Evolutionary conservation across 2,797 vertebrate genomes (phyloP), one percentile per base, ranked within the genome.

Genomic region (Hydrocynus forskahlii): DNA sequence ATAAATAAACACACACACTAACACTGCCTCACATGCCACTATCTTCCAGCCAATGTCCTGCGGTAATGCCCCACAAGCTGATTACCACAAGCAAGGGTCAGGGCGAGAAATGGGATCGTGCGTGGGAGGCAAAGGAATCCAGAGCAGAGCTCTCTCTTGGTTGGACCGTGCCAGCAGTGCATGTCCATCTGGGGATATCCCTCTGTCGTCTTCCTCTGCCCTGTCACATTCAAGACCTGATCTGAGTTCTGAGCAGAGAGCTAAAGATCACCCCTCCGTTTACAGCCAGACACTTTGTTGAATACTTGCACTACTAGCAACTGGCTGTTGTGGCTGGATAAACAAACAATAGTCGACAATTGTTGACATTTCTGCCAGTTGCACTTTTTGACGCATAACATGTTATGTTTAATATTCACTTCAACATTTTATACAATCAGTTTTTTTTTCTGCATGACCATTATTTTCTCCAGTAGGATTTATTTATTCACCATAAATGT

Each of bases 251-350:
- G 59, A 78, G 23, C 17, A 59, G 21, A 55, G 69, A 80, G 75
- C 52, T 57, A 38, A 74, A 72, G 59, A 5, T 63, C 16, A 29
- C 87, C 79, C 76, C 84, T 57, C 71, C 81, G 80, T 91, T 89
- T 84, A 79, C 83, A 83, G 81, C 57, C 87, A 86, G 91, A 82
- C 87, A 89, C 84, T 92, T 91, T 90, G 85, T 84, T 40, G 85
- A 86, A 87, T 91, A 87, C 88, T 88, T 90, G 85, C 80, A 75
- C 87, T 89, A 81, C 89, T 90, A 90, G 88, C 84, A 72, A 81
- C 82, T 77, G 68, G 79, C 87, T 85, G 84, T 88, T 87, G 80
- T 88, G 85, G 75, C 81, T 85, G 84, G 81, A 23, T 48, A 55
- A 63, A 23, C n/a, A 45, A 0, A 57, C 13, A 63, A 54, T 23